Base-by-base conservation (phyloP, 2,888 invertebrate genomes). In the Apoda limacodes region DNA sequence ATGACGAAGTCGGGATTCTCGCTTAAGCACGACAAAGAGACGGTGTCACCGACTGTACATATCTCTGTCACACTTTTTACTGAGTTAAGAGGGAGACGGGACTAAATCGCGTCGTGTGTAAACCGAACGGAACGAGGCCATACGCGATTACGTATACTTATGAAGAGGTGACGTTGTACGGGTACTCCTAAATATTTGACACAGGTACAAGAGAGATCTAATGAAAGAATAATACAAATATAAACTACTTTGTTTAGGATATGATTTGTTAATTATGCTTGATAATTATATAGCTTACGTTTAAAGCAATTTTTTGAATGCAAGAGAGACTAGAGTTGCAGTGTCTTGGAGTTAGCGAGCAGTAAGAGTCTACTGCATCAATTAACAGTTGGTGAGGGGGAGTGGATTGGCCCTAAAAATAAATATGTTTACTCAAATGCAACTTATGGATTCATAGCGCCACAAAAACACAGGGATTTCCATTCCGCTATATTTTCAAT, bases 121-220 rank as follows among this genome's bases (percentile, higher is more conserved):
- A n/a, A n/a, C n/a, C n/a, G n/a, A n/a, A n/a, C n/a, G n/a, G n/a
- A n/a, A n/a, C n/a, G n/a, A n/a, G n/a, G n/a, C n/a, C n/a, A n/a
- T 66, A 68, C 60, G 60, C 50, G 46, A 51, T 69, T 66, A 69
- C 69, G 68, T 69, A 70, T 68, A 72, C 68, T 67, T 70, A 68
- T 66, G 52, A 59, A 52, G n/a, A n/a, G n/a, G n/a, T n/a, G n/a
- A n/a, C n/a, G n/a, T n/a, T n/a, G n/a, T n/a, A n/a, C n/a, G n/a
- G n/a, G n/a, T n/a, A n/a, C n/a, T n/a, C n/a, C n/a, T n/a, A n/a
- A n/a, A n/a, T n/a, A n/a, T n/a, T 72, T 68, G 59, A 74, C 68
- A 68, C 78, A 78, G 80, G 80, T 80, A 80, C 80, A 72, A 76
- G 71, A 78, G 78, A 78, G 80, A 80, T 80, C 80, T 78, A 78